Conservation (phyloP, 2,797 vertebrate species). For the Malurus leucopterus region DNA sequence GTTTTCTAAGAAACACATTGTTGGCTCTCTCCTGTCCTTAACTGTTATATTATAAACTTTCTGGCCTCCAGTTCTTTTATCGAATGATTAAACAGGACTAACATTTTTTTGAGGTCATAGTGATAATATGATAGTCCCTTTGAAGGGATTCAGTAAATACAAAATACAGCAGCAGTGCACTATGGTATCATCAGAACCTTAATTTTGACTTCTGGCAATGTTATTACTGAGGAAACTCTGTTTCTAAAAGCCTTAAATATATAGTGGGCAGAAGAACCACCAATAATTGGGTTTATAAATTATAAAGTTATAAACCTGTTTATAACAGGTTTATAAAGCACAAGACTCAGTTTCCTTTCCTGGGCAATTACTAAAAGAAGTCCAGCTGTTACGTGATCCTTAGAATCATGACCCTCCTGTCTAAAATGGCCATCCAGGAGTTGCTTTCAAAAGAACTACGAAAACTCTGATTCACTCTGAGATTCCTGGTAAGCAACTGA, state of each 20-base stretch:
- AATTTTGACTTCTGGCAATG: not conserved
- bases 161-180: not conserved
- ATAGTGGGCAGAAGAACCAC: not conserved
- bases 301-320: too few relatives aligned
- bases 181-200: not conserved
- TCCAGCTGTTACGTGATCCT: not conserved
- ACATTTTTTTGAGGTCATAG: constrained; percentile 25
- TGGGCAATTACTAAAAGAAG: not conserved
- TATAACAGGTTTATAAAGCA: not conserved
- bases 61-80: constrained; percentile 14
- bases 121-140: constrained; percentile 36
- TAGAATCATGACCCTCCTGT: not conserved
- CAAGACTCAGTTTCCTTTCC: not conserved
- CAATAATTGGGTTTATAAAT: too few relatives aligned
- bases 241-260: not conserved
- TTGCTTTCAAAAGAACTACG: not conserved
- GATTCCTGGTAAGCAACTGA: not conserved
- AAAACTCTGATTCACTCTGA: not conserved
- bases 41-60: not conserved
- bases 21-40: not conserved
- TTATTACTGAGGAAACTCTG: not conserved
- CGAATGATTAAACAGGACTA: constrained; percentile 29
- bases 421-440: not conserved
- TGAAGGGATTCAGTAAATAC: not conserved
- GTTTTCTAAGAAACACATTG: not conserved